Evolutionary conservation across 1,140 invertebrate genomes (phyloP).

Genomic region (Leptoteleia sp.): DNA sequence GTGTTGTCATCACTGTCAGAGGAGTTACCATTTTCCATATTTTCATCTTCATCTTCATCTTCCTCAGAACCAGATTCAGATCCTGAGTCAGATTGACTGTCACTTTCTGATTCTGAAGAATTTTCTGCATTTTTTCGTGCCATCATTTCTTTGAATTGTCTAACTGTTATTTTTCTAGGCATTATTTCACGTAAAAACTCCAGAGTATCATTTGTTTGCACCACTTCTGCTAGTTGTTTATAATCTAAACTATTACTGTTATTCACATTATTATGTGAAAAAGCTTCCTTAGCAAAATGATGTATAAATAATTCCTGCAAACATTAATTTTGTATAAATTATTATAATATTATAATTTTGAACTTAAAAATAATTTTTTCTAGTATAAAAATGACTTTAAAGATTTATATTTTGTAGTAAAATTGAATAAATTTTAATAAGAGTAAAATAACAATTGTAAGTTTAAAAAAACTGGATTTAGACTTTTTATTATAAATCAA

Average conservation of each 20-base stretch:
- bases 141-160: slow-evolving; percentile 85
- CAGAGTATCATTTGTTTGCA: slow-evolving; percentile 84
- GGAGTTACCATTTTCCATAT: slow-evolving; percentile 73
- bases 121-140: slow-evolving; percentile 81
- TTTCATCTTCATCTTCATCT: slow-evolving; percentile 69
- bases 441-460: too few relatives aligned
- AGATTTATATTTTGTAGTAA: too few relatives aligned
- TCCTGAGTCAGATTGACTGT: slow-evolving; percentile 76
- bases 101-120: slow-evolving; percentile 78
- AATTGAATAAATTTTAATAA: too few relatives aligned
- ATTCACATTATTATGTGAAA: slow-evolving; percentile 77
- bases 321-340: too few relatives aligned
- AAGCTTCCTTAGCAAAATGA: slow-evolving; percentile 84
- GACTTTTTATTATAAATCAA: too few relatives aligned
- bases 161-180: slow-evolving; percentile 86
- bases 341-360: too few relatives aligned
- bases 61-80: slow-evolving; percentile 73
- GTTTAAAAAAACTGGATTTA: too few relatives aligned
- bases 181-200: slow-evolving; percentile 87
- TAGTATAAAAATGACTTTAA: too few relatives aligned
- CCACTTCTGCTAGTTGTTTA: slow-evolving; percentile 86
- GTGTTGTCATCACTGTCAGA: slow-evolving; percentile 63
- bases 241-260: slow-evolving; percentile 83
- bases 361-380: too few relatives aligned
- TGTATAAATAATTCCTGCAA: slow-evolving; percentile 86